phyloP scores from a whole-genome alignment of 2,888 invertebrate species.

The Antheraea assamensis region DNA sequence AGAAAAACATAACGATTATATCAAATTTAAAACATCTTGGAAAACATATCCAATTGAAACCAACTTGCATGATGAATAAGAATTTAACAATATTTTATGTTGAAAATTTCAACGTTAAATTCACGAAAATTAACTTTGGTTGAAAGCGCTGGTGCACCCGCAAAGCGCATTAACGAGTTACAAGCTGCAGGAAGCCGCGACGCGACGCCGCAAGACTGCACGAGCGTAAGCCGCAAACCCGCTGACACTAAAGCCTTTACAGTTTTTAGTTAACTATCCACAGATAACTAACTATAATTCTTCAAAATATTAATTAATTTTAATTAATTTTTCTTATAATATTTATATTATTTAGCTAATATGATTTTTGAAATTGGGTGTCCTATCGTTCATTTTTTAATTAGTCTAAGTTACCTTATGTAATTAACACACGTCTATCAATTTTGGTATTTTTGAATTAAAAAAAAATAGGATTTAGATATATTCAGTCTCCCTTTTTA shows the following conservation, averaged over 20 bases:
- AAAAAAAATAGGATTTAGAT: too few species aligned
- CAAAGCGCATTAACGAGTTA: slow-evolving; percentile 6
- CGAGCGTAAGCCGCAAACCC: background rate
- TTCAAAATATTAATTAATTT: background rate
- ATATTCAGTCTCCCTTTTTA: too few species aligned
- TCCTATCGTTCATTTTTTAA: too few species aligned
- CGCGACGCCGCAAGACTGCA: background rate
- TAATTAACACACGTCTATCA: too few species aligned
- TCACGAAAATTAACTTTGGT: background rate
- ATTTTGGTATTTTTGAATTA: too few species aligned
- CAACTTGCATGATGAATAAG: background rate
- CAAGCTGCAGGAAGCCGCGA: background rate
- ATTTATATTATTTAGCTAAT: too few species aligned
- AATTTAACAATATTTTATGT: background rate
- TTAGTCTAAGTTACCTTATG: too few species aligned
- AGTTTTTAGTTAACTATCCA: background rate
- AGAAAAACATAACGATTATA: background rate
- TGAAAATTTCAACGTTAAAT: background rate
- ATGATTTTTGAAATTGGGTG: too few species aligned
- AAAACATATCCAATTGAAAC: background rate
- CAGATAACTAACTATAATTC: background rate
- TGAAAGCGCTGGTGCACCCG: background rate
- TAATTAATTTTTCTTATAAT: background rate
- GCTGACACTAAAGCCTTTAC: background rate
- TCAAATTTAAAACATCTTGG: background rate